A percentile compares a stretch with the other conserved stretches of the same genome.
phyloP scores from a whole-genome alignment of 2,888 invertebrate genomes.

The Drosophila antonietae region DNA sequence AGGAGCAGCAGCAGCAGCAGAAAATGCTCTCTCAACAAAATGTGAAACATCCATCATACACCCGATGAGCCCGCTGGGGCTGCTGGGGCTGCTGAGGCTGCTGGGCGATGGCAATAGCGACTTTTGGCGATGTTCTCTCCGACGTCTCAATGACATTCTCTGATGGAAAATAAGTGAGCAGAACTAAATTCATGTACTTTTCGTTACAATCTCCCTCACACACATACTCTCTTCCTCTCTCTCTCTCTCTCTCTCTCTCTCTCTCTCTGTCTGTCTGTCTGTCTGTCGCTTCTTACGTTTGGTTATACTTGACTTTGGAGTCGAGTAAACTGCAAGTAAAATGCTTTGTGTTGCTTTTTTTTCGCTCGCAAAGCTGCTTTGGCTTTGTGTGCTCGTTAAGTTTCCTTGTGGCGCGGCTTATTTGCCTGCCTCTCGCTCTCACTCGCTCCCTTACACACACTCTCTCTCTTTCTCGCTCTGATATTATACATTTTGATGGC shows the following conservation, averaged over 20 bases:
- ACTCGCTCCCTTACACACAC: background rate
- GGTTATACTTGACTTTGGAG: constrained; percentile 55
- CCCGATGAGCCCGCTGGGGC: constrained; percentile 38
- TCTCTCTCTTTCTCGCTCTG: background rate
- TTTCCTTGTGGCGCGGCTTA: constrained; percentile 52
- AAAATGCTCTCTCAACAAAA: constrained; percentile 41
- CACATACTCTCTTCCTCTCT: background rate
- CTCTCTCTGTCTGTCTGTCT: background rate
- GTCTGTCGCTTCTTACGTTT: constrained; percentile 6
- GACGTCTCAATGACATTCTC: constrained; percentile 52
- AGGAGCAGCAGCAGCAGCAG: constrained; percentile 14
- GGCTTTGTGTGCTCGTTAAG: constrained; percentile 65
- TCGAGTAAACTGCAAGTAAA: constrained; percentile 63
- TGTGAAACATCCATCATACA: constrained; percentile 66
- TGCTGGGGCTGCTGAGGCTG: background rate
- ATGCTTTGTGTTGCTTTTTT: constrained; percentile 49
- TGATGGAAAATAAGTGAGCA: constrained; percentile 55
- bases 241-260: background rate
- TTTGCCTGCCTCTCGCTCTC: constrained; percentile 31
- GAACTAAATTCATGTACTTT: constrained; percentile 56
- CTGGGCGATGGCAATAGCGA: constrained; percentile 31
- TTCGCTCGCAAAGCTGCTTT: constrained; percentile 27
- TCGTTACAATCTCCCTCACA: background rate
- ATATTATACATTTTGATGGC: constrained; percentile 51
- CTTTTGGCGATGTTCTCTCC: constrained; percentile 50